Evolutionary conservation across 2,888 invertebrate species (phyloP).

Genomic region (Aproaerema taeniolella): DNA sequence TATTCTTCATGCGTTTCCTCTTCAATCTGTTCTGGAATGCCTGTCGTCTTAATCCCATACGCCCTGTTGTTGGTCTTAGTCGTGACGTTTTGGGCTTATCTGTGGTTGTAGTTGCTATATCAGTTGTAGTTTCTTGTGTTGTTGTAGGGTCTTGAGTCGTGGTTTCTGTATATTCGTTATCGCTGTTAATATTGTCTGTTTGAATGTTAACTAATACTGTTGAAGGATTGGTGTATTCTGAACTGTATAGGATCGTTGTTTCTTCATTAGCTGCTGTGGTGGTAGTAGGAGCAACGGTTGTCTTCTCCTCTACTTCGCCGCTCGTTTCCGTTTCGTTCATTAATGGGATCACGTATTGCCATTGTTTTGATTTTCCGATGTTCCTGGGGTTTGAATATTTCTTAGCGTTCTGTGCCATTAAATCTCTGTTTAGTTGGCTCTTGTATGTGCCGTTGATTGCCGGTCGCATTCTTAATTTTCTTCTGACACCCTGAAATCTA

Average conservation of each 20-base stretch:
- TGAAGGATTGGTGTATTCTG: constrained; percentile 10
- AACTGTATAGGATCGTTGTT: constrained; percentile 15
- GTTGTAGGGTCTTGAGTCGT: constrained; percentile 21
- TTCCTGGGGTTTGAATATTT: constrained; percentile 48
- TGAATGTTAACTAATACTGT: constrained; percentile 13
- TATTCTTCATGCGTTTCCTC: constrained; percentile 55
- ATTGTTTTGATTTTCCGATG: constrained; percentile 44
- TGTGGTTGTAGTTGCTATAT: constrained; percentile 27
- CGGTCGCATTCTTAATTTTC: constrained; percentile 53
- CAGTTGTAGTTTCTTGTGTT: constrained; percentile 27
- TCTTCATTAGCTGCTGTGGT: constrained; percentile 15
- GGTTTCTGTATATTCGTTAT: constrained; percentile 20
- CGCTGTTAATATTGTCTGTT: constrained; percentile 15
- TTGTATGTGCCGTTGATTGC: constrained; percentile 35
- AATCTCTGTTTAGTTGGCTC: constrained; percentile 46
- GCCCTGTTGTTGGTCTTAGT: constrained; percentile 34
- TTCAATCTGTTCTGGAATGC: constrained; percentile 53
- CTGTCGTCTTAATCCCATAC: constrained; percentile 45
- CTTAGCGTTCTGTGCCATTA: constrained; percentile 46
- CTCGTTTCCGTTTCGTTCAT: constrained; percentile 32
- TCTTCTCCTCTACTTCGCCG: constrained; percentile 21
- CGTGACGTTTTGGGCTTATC: constrained; percentile 32
- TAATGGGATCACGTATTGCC: constrained; percentile 43
- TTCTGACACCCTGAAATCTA: constrained; percentile 43
- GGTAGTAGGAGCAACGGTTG: constrained; percentile 30